These are phyloP conservation scores for Sminthurinus aureus DNA, from an alignment of 2,888 invertebrate genomes.

Conservation along the genomic window DNA sequence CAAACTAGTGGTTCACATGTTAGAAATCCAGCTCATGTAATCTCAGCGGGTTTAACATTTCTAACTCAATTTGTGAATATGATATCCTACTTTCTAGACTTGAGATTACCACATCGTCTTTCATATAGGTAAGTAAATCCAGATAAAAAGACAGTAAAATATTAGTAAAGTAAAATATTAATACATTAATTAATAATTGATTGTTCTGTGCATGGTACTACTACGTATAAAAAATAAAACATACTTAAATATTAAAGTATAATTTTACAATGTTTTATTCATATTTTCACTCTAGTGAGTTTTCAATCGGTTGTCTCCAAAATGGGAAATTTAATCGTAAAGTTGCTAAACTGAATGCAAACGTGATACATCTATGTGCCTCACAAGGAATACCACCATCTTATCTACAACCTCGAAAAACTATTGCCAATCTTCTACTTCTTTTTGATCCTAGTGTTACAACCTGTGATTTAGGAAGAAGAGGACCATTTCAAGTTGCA, in stretches of 20 bases:
- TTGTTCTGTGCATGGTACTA: too few species aligned
- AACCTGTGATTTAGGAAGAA: slow-evolving; percentile 70
- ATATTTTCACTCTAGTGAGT: slow-evolving; percentile 71
- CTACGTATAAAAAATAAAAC: too few species aligned
- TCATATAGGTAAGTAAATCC: slow-evolving; percentile 71
- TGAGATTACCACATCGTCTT: slow-evolving; percentile 78
- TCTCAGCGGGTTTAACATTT: slow-evolving; percentile 83
- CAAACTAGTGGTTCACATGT: slow-evolving; percentile 42
- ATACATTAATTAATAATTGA: too few species aligned
- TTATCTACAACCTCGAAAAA: slow-evolving; percentile 72
- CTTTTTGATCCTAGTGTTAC: slow-evolving; percentile 72
- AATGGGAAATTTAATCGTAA: slow-evolving; percentile 77
- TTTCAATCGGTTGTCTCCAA: slow-evolving; percentile 75
- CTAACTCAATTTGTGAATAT: slow-evolving; percentile 84
- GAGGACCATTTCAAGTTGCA: slow-evolving; percentile 72
- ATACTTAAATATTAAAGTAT: too few species aligned
- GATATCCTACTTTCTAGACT: slow-evolving; percentile 83
- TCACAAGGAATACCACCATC: slow-evolving; percentile 74
- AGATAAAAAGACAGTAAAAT: too few species aligned
- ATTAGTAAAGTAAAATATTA: too few species aligned
- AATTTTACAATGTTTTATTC: not conserved
- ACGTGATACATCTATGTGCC: slow-evolving; percentile 79
- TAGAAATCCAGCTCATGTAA: slow-evolving; percentile 73
- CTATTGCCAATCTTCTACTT: slow-evolving; percentile 75
- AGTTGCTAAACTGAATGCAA: slow-evolving; percentile 80